Evolutionary conservation across 2,888 invertebrate genomes (phyloP).

Genomic region (Schizaphis graminum): DNA sequence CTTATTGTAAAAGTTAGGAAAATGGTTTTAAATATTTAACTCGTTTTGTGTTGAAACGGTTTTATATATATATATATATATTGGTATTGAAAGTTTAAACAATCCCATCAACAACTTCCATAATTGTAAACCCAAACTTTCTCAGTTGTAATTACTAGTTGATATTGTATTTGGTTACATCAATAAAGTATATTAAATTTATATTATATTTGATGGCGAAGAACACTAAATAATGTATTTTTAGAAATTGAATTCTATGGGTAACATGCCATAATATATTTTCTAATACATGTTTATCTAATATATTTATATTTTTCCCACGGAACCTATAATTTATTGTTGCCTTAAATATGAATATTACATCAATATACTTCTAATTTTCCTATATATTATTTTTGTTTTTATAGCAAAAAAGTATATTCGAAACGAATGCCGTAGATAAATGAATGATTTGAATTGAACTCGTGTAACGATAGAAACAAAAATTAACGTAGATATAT

Average conservation of each 20-base stretch:
- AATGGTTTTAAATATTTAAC: conserved; percentile 36
- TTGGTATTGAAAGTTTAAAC: conserved; percentile 6
- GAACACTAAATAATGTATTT: conserved; percentile 17
- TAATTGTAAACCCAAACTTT: conserved; percentile 29
- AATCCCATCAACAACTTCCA: conserved; percentile 40
- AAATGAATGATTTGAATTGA: not conserved
- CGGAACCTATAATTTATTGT: not conserved
- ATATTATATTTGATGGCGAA: not conserved
- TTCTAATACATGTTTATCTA: not conserved
- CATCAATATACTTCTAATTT: not conserved
- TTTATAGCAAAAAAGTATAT: not conserved
- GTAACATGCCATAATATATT: not conserved
- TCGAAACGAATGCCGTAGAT: not conserved
- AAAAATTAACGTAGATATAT: not conserved
- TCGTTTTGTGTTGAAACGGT: not conserved
- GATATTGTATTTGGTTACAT: not conserved
- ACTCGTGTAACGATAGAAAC: not conserved
- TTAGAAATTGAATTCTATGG: not conserved
- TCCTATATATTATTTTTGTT: not conserved
- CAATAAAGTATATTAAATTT: not conserved
- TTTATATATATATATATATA: not conserved
- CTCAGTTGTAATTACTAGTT: not conserved
- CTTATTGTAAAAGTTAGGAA: not conserved
- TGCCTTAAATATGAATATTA: not conserved
- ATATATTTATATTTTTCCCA: not conserved